phyloP scores from a whole-genome alignment of 1,140 invertebrate species.

The Panagrolaimus sp. region DNA sequence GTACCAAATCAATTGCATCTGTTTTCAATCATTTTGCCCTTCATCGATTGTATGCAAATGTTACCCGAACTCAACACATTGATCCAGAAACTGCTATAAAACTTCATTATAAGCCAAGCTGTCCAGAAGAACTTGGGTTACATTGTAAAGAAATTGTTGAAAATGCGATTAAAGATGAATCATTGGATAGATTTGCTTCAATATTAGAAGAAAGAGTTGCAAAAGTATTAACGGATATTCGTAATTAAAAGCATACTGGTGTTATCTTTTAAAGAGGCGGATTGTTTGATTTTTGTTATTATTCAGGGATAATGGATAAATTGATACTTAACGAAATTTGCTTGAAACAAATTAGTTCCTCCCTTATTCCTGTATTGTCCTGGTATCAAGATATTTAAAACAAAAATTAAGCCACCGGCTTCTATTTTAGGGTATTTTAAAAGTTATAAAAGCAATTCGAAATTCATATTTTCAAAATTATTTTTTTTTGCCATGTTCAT shows the following conservation, averaged over 20 bases:
- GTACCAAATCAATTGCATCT: conserved; percentile 76
- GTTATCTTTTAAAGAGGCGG: too few species aligned
- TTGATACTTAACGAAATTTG: too few species aligned
- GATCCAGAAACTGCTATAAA: conserved; percentile 76
- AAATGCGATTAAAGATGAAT: conserved; percentile 28
- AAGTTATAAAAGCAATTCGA: too few species aligned
- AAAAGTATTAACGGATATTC: not conserved
- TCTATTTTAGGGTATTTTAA: too few species aligned
- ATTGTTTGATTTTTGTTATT: too few species aligned
- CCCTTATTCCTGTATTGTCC: too few species aligned
- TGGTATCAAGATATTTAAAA: too few species aligned
- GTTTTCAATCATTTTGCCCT: conserved; percentile 89
- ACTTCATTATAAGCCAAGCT: conserved; percentile 85
- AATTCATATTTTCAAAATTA: too few species aligned
- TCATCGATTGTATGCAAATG: conserved; percentile 63
- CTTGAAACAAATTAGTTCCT: too few species aligned
- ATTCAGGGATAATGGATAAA: too few species aligned
- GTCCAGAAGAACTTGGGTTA: conserved; percentile 63
- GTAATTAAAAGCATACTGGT: not conserved
- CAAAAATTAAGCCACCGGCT: too few species aligned
- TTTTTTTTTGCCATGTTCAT: too few species aligned
- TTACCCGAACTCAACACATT: conserved; percentile 63
- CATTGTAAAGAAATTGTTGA: conserved; percentile 30
- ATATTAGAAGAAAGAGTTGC: conserved; percentile 28
- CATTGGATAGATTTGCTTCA: conserved; percentile 31